Base-by-base conservation (phyloP, 2,888 invertebrate genomes). In the Dioctria linearis region DNA sequence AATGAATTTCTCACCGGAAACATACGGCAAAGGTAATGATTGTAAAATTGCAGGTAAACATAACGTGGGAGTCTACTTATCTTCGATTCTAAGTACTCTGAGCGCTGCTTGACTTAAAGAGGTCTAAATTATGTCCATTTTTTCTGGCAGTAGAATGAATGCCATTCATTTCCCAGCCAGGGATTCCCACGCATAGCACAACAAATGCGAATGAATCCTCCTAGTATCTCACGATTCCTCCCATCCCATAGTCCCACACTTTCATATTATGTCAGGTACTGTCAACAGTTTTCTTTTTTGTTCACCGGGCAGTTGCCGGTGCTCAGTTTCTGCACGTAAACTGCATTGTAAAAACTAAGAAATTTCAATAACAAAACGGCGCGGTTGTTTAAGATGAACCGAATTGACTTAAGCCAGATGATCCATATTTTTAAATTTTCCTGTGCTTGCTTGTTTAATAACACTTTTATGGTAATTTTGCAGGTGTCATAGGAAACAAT, bases 91-190 rank as follows among this genome's bases (percentile, higher is more conserved):
- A 46, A 67, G 46, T 67, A 25, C 11, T 67, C 49, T 25, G 13
- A 5, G 43, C 46, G 46, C 43, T 8, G 37, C 25, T 13, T 13
- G 67, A 43, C 67, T 46, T n/a, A 43, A 67, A 49, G 43, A 67
- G 67, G 49, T 25, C 67, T 67, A 67, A 67, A 67, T 42, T 49
- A 67, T 67, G 67, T 67, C 67, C 49, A 67, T 67, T 67, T 67
- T 25, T 9, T n/a, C 39, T 37, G 63, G 2, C 63, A 5, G 59
- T 9, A 63, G 5, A 67, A 43, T 49, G 46, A n/a, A 13, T 25
- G 46, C 46, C 37, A 46, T 67, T 67, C 67, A 49, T 67, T 13
- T 46, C 49, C 4, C 25, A 42, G 49, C 49, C 25, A 25, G 11
- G 37, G 3, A 43, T 67, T 67, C 67, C 67, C 67, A 67, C 67